Base-by-base conservation (phyloP, 2,888 invertebrate species). In the Azorinus chamasolen region DNA sequence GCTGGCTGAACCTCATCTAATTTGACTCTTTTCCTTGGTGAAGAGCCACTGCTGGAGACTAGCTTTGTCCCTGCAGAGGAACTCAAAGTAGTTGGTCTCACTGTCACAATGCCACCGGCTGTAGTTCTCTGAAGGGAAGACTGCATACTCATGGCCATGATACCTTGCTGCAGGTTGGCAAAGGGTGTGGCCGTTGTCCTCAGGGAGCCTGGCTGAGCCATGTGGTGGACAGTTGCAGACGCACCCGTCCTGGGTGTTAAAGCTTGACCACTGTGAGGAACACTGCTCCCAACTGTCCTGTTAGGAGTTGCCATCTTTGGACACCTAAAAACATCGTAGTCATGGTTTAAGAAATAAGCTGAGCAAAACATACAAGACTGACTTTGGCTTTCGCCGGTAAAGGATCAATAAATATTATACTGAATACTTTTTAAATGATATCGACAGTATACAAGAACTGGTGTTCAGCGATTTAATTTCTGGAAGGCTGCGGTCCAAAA, bases 1-100 rank as follows among this genome's bases (percentile, higher is more conserved):
- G 90, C 78, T 14, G 92, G 87, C 3, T 87, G 82, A n/a, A 86
- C 87, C 62, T 91, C 90, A 55, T 93, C 92, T 24, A 93, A 57
- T 83, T 92, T 82, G 51, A 87, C 70, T 76, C 87, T 87, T 86
- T 93, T 89, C 53, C 81, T 84, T 10, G 89, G 88, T 4, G 89
- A 87, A 14, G 87, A 86, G 14, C 87, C 87, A 10, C 77, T 50
- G 27, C 64, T 72, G 39, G 76, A 46, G 18, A 74, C 37, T 16
- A 39, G 48, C 37, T 48, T 57, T 18, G 46, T 43, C n/a, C 41
- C 63, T 22, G 63, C 53, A n/a, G 62, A 59, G 18, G 66, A 58
- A 61, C 46, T 46, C 1, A 16, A 39, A 18, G 22, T 14, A 69
- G 64, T 43, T 63, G 70, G 37, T 54, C 62, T 18, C 54, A 50